phyloP scores from a whole-genome alignment of 2,888 invertebrate genomes.

The Aphidius colemani region DNA sequence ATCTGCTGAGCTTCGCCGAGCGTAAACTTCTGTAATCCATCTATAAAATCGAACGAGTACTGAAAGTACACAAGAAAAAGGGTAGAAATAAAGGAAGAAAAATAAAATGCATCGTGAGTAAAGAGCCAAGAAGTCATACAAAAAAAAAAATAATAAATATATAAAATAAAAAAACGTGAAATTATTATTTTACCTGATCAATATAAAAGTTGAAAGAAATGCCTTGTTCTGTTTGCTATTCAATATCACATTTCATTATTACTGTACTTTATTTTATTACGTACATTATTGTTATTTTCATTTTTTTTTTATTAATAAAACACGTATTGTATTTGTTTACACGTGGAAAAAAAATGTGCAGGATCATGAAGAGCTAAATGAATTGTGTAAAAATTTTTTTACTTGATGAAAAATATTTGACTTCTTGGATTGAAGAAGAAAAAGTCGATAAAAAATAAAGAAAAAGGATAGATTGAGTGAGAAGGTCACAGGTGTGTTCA shows the following conservation, averaged over 20 bases:
- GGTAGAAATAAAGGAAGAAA: slow-evolving; percentile 21
- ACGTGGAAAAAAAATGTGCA: background rate
- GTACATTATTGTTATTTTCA: background rate
- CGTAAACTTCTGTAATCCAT: slow-evolving; percentile 47
- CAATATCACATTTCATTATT: background rate
- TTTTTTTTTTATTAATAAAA: background rate
- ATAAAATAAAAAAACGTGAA: background rate
- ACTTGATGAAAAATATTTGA: too few relatives aligned
- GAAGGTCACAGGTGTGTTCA: too few relatives aligned
- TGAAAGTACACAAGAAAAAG: slow-evolving; percentile 23
- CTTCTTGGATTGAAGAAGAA: too few relatives aligned
- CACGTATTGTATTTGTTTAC: background rate
- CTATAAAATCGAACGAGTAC: slow-evolving; percentile 46
- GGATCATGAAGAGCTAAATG: background rate
- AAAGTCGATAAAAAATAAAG: too few relatives aligned
- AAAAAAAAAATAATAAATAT: slow-evolving; percentile 6
- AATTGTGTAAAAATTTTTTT: background rate
- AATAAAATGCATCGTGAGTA: slow-evolving; percentile 16
- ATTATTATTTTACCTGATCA: background rate
- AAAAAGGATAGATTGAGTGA: too few relatives aligned
- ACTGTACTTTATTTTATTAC: slow-evolving; percentile 1
- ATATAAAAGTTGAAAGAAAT: background rate
- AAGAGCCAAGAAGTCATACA: slow-evolving; percentile 5
- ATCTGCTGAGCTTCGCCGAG: slow-evolving; percentile 41
- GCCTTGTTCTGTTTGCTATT: background rate